Conservation (phyloP, 2,113 vertebrate genomes). For the Megalops atlanticus region DNA sequence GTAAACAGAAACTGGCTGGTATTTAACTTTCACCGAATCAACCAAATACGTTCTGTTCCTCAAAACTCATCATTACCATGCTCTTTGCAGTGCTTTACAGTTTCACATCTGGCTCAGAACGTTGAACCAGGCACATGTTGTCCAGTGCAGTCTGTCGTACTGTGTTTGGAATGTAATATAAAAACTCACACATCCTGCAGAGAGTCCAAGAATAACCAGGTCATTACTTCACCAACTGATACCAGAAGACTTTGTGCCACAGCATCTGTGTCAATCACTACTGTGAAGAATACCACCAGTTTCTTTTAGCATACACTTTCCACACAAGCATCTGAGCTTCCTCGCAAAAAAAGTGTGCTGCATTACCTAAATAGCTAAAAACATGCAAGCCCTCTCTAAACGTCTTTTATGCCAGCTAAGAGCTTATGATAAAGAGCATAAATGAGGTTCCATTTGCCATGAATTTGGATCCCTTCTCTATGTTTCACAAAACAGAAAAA, state of each 20-base stretch:
- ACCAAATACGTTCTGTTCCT: neutral
- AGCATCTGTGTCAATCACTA: constrained; percentile 2
- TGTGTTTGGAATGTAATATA: constrained; percentile 3
- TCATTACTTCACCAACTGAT: constrained; percentile 28
- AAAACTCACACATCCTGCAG: constrained; percentile 22
- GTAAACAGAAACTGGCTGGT: too few relatives aligned
- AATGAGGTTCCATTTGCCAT: neutral
- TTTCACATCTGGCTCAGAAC: neutral
- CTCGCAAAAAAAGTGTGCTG: neutral
- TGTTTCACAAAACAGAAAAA: neutral
- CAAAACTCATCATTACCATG: neutral
- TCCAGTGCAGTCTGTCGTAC: neutral
- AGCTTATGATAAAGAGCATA: neutral
- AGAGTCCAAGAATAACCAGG: constrained; percentile 41
- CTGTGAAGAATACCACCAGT: neutral
- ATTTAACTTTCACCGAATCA: too few relatives aligned
- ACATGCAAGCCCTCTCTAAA: neutral
- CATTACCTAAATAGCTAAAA: neutral
- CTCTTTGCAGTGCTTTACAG: neutral
- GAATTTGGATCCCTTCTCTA: neutral
- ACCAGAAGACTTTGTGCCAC: neutral
- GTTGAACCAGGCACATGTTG: neutral
- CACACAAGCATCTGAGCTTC: neutral
- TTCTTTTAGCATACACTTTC: neutral
- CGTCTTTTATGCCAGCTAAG: neutral